A percentile compares a stretch with the other conserved stretches of the same genome.
Conservation (phyloP, 2,888 invertebrate species). For the Julus scandinavius region DNA sequence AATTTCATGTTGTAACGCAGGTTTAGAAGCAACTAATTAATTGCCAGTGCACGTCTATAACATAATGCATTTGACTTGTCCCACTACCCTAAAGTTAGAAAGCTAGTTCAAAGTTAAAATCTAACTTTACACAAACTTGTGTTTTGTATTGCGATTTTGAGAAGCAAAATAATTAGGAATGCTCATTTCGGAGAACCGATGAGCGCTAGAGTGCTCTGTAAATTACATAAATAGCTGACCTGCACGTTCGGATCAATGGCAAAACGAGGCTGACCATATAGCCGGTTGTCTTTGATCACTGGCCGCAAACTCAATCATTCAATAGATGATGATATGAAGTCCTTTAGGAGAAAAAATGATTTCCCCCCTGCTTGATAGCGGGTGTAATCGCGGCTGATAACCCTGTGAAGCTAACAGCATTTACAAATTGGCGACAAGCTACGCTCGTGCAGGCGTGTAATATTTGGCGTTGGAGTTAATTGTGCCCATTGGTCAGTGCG, state of each 20-base stretch:
- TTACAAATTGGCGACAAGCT: slow-evolving; percentile 21
- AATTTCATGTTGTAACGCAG: no score
- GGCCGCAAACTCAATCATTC: background rate
- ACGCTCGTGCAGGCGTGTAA: slow-evolving; percentile 14
- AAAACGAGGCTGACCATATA: background rate
- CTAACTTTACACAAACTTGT: no score
- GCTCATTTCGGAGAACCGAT: no score
- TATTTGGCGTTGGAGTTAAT: background rate
- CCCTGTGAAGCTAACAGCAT: background rate
- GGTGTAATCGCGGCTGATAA: background rate
- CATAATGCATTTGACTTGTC: no score
- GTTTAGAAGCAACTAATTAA: no score
- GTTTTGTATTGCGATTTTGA: no score
- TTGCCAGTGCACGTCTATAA: no score
- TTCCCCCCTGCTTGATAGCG: background rate
- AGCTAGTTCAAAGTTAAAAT: no score
- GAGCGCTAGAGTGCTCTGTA: background rate
- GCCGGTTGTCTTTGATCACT: background rate
- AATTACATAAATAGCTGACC: background rate
- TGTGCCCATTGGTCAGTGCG: slow-evolving; percentile 13
- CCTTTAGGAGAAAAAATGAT: background rate
- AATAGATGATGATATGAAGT: background rate
- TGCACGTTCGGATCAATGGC: background rate
- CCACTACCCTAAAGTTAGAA: no score
- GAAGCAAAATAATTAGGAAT: no score